phyloP scores from a whole-genome alignment of 2,797 vertebrate genomes.

The Paedocypris micromegethes region DNA sequence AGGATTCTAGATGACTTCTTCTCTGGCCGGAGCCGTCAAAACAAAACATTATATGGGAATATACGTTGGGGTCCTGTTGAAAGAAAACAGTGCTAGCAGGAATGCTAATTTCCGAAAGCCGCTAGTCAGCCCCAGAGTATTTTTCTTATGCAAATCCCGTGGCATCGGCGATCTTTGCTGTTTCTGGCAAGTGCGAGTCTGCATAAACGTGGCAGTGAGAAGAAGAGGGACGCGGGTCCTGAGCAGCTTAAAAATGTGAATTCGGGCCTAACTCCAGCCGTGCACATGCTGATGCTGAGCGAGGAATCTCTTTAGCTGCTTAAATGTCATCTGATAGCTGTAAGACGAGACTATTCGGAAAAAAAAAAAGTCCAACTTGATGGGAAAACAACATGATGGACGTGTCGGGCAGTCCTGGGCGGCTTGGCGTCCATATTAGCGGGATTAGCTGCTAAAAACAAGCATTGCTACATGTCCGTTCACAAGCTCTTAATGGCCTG shows the following conservation, averaged over 20 bases:
- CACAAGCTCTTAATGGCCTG: constrained; percentile 3
- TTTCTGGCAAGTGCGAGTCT: constrained; percentile 5
- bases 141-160: constrained; percentile 25
- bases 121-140: constrained; percentile 12
- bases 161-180: constrained; percentile 23
- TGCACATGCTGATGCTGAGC: no score
- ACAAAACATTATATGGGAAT: constrained; percentile 48
- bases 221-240: neutral
- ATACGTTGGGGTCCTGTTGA: constrained; percentile 15
- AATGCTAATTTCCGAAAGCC: constrained; percentile 2
- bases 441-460: constrained; percentile 42
- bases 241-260: constrained; percentile 1
- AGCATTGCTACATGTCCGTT: constrained; percentile 19
- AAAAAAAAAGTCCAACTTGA: constrained; percentile 20
- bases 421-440: constrained; percentile 42
- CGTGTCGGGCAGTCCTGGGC: neutral
- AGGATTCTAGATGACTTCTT: constrained; percentile 30
- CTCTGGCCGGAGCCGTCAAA: constrained; percentile 42
- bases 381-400: constrained; percentile 18
- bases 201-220: constrained; percentile 1
- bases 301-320: constrained; percentile 23
- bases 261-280: neutral
- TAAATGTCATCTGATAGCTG: constrained; percentile 20
- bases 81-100: constrained; percentile 21
- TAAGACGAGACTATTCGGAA: constrained; percentile 14